These are phyloP conservation scores for Drosophila subobscura DNA, from an alignment of 1,140 invertebrate genomes.

Conservation along the genomic window DNA sequence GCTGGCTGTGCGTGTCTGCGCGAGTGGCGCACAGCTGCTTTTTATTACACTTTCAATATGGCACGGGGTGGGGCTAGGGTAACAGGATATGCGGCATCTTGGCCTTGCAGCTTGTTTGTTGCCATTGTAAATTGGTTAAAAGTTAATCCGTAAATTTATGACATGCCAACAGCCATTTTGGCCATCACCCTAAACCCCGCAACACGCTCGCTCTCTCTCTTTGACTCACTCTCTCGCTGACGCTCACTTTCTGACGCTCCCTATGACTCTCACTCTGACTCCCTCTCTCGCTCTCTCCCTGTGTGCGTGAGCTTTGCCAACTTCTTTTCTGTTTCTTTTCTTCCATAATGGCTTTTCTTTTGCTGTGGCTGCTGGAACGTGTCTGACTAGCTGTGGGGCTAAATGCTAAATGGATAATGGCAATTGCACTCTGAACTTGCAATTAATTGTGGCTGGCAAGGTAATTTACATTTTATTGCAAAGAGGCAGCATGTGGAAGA, in stretches of 20 bases:
- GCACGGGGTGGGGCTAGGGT: constrained; percentile 6
- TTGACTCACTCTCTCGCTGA: neutral
- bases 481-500: neutral
- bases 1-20: constrained; percentile 15
- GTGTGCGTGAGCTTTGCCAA: constrained; percentile 34
- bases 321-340: neutral
- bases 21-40: constrained; percentile 65
- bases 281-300: constrained; percentile 18
- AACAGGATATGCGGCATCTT: constrained; percentile 58
- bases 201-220: constrained; percentile 21
- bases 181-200: constrained; percentile 15
- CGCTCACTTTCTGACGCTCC: too few relatives aligned
- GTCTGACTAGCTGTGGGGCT: constrained; percentile 52
- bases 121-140: constrained; percentile 80
- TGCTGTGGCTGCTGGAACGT: constrained; percentile 31
- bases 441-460: constrained; percentile 50
- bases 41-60: constrained; percentile 81
- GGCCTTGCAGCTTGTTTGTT: constrained; percentile 56
- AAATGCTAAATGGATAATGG: constrained; percentile 66
- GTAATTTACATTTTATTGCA: constrained; percentile 24
- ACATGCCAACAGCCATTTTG: constrained; percentile 77
- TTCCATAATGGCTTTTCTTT: constrained; percentile 12
- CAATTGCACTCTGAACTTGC: constrained; percentile 73
- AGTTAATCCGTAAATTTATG: constrained; percentile 81
- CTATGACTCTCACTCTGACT: too few relatives aligned